phyloP scores from a whole-genome alignment of 2,888 invertebrate genomes.

The Monoplex corrugatus region DNA sequence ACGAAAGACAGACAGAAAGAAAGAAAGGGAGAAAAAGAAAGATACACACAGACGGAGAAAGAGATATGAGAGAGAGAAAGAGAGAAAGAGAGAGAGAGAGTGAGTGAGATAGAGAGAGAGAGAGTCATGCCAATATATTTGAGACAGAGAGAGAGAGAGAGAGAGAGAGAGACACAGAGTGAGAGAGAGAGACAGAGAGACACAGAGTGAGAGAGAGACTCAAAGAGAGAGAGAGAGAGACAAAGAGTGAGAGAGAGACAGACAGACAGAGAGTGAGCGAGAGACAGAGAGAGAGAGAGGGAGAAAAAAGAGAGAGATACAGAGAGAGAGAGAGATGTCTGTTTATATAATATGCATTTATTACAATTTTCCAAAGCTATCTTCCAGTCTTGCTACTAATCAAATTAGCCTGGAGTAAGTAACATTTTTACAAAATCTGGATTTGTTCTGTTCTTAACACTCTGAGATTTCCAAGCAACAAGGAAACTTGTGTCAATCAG shows the following conservation, averaged over 20 bases:
- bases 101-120: background rate
- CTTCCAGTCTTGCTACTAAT: no score
- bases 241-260: no score
- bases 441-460: no score
- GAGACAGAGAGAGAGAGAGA: background rate
- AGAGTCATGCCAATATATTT: no score
- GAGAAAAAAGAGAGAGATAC: background rate
- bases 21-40: conserved; percentile 18
- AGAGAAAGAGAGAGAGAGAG: background rate
- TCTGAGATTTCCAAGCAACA: no score
- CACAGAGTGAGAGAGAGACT: background rate
- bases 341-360: no score
- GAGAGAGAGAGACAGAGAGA: background rate
- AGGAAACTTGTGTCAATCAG: no score
- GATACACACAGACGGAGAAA: background rate
- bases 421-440: no score
- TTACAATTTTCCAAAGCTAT: no score
- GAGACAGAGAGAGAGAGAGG: background rate
- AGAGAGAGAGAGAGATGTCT: background rate
- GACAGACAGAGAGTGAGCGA: background rate
- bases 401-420: no score
- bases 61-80: background rate
- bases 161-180: background rate
- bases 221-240: no score
- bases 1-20: background rate